Conservation (phyloP, 2,888 invertebrate species). For the Eueremaeus valkanovi region DNA sequence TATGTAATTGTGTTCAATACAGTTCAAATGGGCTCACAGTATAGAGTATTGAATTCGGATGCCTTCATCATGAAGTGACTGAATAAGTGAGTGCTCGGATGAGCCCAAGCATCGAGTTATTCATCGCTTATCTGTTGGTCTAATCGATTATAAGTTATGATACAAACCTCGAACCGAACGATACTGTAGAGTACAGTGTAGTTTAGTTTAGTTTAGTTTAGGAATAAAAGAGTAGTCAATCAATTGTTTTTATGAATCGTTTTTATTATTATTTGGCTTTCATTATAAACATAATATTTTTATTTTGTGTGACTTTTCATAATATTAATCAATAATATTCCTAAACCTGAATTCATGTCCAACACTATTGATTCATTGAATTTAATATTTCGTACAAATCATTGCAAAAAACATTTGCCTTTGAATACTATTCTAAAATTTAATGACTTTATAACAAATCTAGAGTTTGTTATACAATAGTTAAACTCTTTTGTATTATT, state of each 20-base stretch:
- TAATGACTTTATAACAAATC: slow-evolving; percentile 26
- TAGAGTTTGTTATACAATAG: slow-evolving; percentile 30
- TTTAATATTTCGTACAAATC: background rate
- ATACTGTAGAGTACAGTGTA: too few species aligned
- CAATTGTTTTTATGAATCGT: background rate
- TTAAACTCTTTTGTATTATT: background rate
- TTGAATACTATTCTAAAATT: slow-evolving; percentile 21
- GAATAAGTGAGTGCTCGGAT: too few species aligned
- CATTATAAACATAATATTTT: slow-evolving; percentile 13
- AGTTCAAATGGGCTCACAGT: too few species aligned
- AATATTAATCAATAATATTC: background rate
- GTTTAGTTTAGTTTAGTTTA: too few species aligned
- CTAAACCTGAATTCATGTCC: background rate
- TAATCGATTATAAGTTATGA: too few species aligned
- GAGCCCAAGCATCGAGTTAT: too few species aligned
- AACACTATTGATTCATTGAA: background rate
- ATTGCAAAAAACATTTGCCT: slow-evolving; percentile 29
- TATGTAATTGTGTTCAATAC: too few species aligned
- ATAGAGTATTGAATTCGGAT: too few species aligned
- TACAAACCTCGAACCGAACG: background rate
- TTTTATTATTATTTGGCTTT: slow-evolving; percentile 9
- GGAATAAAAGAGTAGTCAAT: too few species aligned
- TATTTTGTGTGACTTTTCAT: slow-evolving; percentile 11
- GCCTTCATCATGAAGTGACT: too few species aligned
- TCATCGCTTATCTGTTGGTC: too few species aligned